Percentiles rank a stretch among this genome's conserved stretches.
These are phyloP conservation scores for Agriotes lineatus DNA, from an alignment of 2,888 invertebrate species.

Conservation along the genomic window DNA sequence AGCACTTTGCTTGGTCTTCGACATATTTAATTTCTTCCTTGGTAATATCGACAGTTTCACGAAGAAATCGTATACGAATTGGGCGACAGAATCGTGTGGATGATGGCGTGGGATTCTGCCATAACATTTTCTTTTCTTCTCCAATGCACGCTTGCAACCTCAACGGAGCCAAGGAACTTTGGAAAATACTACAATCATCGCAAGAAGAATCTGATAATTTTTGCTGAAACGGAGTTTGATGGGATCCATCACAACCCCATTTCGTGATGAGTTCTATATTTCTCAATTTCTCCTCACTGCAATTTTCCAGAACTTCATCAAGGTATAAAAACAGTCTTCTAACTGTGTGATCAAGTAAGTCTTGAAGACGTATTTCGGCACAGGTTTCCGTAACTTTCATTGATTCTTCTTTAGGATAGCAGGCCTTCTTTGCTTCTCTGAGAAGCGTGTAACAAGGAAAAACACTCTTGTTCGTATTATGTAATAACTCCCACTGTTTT, in stretches of 20 bases:
- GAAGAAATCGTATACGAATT: constrained; percentile 47
- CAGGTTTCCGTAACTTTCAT: too few species aligned
- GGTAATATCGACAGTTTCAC: constrained; percentile 45
- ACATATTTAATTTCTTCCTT: constrained; percentile 43
- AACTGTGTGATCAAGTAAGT: too few species aligned
- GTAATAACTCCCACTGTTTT: too few species aligned
- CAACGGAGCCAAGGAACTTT: constrained; percentile 27
- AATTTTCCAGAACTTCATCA: too few species aligned
- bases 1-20: constrained; percentile 8
- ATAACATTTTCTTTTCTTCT: constrained; percentile 13
- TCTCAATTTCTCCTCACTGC: too few species aligned
- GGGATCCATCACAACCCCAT: constrained; percentile 52
- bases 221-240: constrained; percentile 52
- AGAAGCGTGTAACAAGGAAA: too few species aligned
- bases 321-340: too few species aligned
- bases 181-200: constrained; percentile 53
- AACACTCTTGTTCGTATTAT: too few species aligned
- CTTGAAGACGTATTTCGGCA: too few species aligned
- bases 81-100: constrained; percentile 52
- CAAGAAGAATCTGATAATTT: constrained; percentile 46
- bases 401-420: too few species aligned
- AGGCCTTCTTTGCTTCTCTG: too few species aligned
- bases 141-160: neutral
- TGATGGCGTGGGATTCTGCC: constrained; percentile 54
- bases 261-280: constrained; percentile 41